Base-by-base conservation (phyloP, 2,888 invertebrate species). In the Spisula solida region DNA sequence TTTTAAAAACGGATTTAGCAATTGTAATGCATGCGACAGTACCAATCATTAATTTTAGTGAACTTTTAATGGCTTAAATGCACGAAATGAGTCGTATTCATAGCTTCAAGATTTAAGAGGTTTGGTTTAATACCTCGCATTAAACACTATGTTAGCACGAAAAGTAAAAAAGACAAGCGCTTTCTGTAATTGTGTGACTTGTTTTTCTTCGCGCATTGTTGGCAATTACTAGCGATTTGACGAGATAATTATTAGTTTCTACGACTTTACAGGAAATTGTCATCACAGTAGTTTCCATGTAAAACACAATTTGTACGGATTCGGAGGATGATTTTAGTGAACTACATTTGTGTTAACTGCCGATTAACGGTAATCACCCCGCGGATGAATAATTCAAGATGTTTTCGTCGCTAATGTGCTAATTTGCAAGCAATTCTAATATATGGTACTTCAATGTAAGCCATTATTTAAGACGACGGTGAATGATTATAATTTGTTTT, bases 161-260 rank as follows among this genome's bases (percentile, higher is more conserved):
- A 20, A 29, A 75, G 10, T 75, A n/a, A 75, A 75, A 31, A 75
- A 10, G 18, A 75, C 75, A 34, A 75, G 25, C 75, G 31, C 75
- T 75, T 31, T 75, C 20, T 16, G 29, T 75, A 34, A 75, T 75
- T 75, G 75, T 31, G 16, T 10, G 34, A 34, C 16, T 34, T n/a
- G n/a, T n/a, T 75, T 75, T 75, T 34, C n/a, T 75, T 75, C 31
- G n/a, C 75, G 5, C 31, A 12, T 31, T 29, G 4, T 14, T 75
- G 31, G 75, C 34, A 75, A 75, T 75, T 75, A 34, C 75, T 34
- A 31, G 31, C 34, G 75, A 31, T 34, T 75, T 31, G 75, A 75
- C 16, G 34, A 75, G 75, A 75, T 75, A 31, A 75, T 75, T 75
- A 34, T 34, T 75, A 34, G 75, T 75, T 75, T 75, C 75, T 75